Conservation (phyloP, 2,888 invertebrate species). For the Digitonthophagus gazella region DNA sequence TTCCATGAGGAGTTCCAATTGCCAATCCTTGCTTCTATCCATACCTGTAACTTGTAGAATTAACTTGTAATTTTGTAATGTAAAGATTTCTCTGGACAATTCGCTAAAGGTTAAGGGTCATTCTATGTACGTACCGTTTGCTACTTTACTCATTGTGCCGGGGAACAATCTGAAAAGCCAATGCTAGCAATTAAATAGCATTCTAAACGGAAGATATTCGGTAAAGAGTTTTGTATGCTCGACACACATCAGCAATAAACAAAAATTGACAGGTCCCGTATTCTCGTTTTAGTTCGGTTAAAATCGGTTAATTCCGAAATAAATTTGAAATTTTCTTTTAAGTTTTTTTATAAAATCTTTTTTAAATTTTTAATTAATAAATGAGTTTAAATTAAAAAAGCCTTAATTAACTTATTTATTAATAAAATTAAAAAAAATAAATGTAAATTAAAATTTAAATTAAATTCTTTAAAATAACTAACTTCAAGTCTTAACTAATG, state of each 20-base stretch:
- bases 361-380: too few species aligned
- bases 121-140: slow-evolving; percentile 38
- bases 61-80: too few species aligned
- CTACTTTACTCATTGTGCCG: slow-evolving; percentile 37
- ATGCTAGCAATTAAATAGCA: slow-evolving; percentile 20
- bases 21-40: slow-evolving; percentile 71
- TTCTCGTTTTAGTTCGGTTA: slow-evolving; percentile 21
- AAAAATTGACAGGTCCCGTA: slow-evolving; percentile 38
- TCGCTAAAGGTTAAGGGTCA: background rate
- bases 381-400: too few species aligned
- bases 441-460: too few species aligned
- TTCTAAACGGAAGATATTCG: slow-evolving; percentile 19
- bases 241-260: slow-evolving; percentile 38
- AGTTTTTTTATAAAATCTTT: too few species aligned
- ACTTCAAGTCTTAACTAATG: too few species aligned
- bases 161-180: background rate
- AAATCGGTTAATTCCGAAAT: slow-evolving; percentile 17
- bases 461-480: too few species aligned
- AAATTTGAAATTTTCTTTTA: background rate
- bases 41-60: slow-evolving; percentile 33
- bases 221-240: slow-evolving; percentile 16
- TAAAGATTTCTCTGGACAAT: background rate
- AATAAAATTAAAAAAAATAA: too few species aligned
- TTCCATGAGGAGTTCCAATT: slow-evolving; percentile 88
- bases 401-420: too few species aligned